Evolutionary conservation across 2,797 vertebrate genomes (phyloP), one percentile per base, ranked within the genome.

Genomic region (Clarias platycephalus): DNA sequence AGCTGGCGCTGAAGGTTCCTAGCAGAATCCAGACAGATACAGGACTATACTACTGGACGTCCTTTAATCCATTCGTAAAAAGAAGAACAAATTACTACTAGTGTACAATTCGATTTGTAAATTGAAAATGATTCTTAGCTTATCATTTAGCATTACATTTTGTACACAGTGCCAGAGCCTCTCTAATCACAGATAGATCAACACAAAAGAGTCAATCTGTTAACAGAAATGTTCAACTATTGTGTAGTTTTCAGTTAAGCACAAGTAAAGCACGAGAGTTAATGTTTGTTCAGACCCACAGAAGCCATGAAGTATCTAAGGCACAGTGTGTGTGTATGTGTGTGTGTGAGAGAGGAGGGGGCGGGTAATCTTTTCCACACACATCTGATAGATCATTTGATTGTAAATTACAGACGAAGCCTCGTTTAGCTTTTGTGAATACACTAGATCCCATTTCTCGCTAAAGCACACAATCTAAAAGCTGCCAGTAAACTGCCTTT

Each of bases 381-480:
- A 81, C 70, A 64, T 66, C 37, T 75, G 68, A 53, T 75, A 7
- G 49, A 74, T 37, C 64, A 37, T 53, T 63, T 57, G 26, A 81
- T 40, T 57, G 28, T 53, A 81, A 72, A 67, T 74, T 63, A 40
- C 34, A 72, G 37, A 1, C 58, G 9, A 81, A 85, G 49, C 67
- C 67, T 71, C 76, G 37, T 63, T 81, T 85, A 74, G 70, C 77
- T 74, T 86, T 89, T n/a, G 93, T 93, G 91, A 94, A 93, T 94
- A 93, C 93, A 80, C 67, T 8, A 84, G 68, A 57, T 64, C 40
- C 28, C 15, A 44, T 77, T 67, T 34, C 34, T 68, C 72, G 66
- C 37, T 31, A 71, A 62, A 62, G 20, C 57, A 40, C 26, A 70
- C 62, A 67, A n/a, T 40, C 26, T 24, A 53, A 20, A 72, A 84